Evolutionary conservation across 2,113 vertebrate genomes (phyloP), one percentile per base, ranked within the genome.

Genomic region (Colaptes auratus): DNA sequence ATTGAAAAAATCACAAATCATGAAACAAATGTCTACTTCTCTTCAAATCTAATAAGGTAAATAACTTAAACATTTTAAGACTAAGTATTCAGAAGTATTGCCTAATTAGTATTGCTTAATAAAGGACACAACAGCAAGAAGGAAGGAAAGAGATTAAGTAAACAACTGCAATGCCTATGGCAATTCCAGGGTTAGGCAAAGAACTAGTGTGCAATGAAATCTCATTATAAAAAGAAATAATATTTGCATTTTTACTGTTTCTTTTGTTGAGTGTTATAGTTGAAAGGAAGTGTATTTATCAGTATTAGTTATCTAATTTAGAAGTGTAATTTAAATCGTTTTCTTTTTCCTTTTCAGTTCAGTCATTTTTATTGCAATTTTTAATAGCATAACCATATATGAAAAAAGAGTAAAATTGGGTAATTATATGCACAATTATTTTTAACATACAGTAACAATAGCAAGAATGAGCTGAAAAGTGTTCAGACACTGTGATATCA

Each of bases 301-400:
- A 88, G 72, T 82, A 89, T 91, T 83, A 93, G 73, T 84, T 80
- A 96, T 95, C 82, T 96, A 93, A 92, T 72, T 90, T 86, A 88
- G 59, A 94, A 96, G 89, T 89, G 79, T 86, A 93, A 89, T 94
- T 96, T 95, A 93, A 89, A 96, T 93, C 90, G 30, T 33, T 88
- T 84, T 89, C 52, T 96, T 33, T 93, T 92, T 89, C 79, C 73
- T 90, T 93, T 94, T 92, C 71, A 53, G 55, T 73, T 93, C 52
- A 89, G 24, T 12, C 27, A 55, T 55, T 93, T 93, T 92, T 52
- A 89, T 39, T 83, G 55, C 55, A 69, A 94, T 95, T 96, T 95
- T 71, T 85, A 95, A 89, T 66, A 83, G 19, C 44, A 89, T 81
- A 86, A 82, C 61, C 48, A 83, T 50, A n/a, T 56, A 77, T n/a